Percentiles rank a stretch among this genome's conserved stretches.
phyloP scores from a whole-genome alignment of 2,113 vertebrate genomes.

The Centropus bengalensis region DNA sequence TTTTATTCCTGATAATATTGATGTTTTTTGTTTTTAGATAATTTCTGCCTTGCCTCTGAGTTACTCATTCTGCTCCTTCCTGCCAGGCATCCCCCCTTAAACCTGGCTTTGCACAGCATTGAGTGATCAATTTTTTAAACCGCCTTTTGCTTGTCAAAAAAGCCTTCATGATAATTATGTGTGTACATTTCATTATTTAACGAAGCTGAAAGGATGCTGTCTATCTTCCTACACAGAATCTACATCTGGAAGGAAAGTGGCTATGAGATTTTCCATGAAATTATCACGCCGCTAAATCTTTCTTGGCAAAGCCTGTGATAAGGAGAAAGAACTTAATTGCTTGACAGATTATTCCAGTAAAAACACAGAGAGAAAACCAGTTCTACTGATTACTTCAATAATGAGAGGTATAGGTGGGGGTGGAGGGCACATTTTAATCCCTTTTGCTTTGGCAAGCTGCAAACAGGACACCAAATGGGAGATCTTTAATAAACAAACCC shows the following conservation, averaged over 20 bases:
- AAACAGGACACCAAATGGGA: slow-evolving; percentile 14
- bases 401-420: background rate
- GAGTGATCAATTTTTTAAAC: background rate
- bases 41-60: background rate
- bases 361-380: background rate
- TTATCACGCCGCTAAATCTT: slow-evolving; percentile 12
- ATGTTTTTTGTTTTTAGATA: background rate
- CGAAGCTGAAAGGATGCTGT: background rate
- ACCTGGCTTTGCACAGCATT: background rate
- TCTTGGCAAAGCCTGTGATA: background rate
- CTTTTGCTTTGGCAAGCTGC: slow-evolving; percentile 27
- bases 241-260: slow-evolving; percentile 15
- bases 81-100: background rate
- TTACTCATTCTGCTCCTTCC: background rate
- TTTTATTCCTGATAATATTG: slow-evolving; percentile 7
- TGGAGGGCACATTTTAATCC: background rate
- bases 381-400: slow-evolving; percentile 14
- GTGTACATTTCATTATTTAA: background rate
- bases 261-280: slow-evolving; percentile 45
- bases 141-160: background rate
- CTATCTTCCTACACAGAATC: background rate
- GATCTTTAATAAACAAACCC: slow-evolving; percentile 47
- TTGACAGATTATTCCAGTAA: slow-evolving; percentile 50
- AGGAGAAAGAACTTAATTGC: slow-evolving; percentile 1
- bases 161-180: background rate